Percentiles rank a stretch among this genome's conserved stretches.
phyloP scores from a whole-genome alignment of 2,888 invertebrate species.

The Abscondita cerata region DNA sequence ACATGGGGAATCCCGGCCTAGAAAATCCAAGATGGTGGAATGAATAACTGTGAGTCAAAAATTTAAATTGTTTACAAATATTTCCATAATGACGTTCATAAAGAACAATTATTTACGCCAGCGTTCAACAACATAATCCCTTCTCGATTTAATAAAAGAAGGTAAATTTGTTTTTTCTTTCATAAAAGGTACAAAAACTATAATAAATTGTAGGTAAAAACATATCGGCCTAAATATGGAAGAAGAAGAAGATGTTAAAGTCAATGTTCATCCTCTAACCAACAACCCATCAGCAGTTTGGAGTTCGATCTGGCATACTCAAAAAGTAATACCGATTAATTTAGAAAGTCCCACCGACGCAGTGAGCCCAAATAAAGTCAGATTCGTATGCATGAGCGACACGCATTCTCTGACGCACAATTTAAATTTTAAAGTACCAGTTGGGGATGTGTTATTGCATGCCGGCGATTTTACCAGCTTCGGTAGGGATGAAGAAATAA shows the following conservation, averaged over 20 bases:
- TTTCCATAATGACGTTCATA: no score
- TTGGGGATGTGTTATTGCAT: constrained; percentile 85
- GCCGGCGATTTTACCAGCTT: constrained; percentile 86
- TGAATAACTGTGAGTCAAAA: no score
- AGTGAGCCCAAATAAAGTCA: constrained; percentile 68
- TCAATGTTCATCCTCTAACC: constrained; percentile 65
- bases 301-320: constrained; percentile 70
- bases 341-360: constrained; percentile 65
- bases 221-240: constrained; percentile 10
- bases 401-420: constrained; percentile 78
- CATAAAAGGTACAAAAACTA: no score
- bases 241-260: constrained; percentile 24
- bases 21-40: constrained; percentile 12
- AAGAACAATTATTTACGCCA: no score
- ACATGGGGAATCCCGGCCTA: not conserved
- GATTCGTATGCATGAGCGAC: constrained; percentile 87
- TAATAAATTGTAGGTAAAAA: no score
- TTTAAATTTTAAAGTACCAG: constrained; percentile 73
- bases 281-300: constrained; percentile 76
- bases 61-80: no score
- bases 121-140: no score
- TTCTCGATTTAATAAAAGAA: no score
- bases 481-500: constrained; percentile 75
- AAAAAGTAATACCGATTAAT: constrained; percentile 72
- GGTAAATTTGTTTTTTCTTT: no score